Base-by-base conservation (phyloP, 2,888 invertebrate species). In the Hoplodrina ambigua region DNA sequence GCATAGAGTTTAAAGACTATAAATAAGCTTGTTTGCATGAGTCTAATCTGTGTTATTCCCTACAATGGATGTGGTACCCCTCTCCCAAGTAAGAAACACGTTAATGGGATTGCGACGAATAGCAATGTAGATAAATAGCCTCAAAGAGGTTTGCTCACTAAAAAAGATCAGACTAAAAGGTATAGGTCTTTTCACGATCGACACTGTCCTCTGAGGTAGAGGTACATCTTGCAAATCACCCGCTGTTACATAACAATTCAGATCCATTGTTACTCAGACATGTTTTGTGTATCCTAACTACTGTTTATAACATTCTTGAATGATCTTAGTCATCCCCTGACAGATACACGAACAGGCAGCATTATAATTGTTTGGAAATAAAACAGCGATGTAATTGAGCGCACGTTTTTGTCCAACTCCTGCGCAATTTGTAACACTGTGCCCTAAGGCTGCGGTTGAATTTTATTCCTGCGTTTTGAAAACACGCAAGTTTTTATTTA, bases 401-500 rank as follows among this genome's bases (percentile, higher is more conserved):
- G 50, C 54, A 53, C 30, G 70, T 76, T 80, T 76, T 76, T 72
- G 62, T 64, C 52, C 72, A 60, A 65, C 71, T 76, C 62, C 66
- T 76, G 68, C 55, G 68, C 72, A 76, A 72, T 76, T 80, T 72
- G 81, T 63, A 76, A 33, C 68, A 69, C 60, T 69, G 55, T 37
- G 71, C 79, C 71, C 57, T 56, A 20, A 62, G 78, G 78, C 72
- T 60, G n/a, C 41, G 10, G 20, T 60, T 72, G 52, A 63, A 55
- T 71, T 77, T 64, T 75, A 78, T 73, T 69, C 62, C 66, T 74
- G 50, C 46, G 53, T 64, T 69, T 81, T 59, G 33, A 67, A 78
- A 54, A 68, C 80, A 80, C 74, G 80, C 81, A 49, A 80, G 49
- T 63, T 75, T 69, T 50, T 64, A 74, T 71, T 54, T 66, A 66